Evolutionary conservation across 2,113 vertebrate species (phyloP), one percentile per base, ranked within the genome.

Genomic region (Hydrochoerus hydrochaeris): DNA sequence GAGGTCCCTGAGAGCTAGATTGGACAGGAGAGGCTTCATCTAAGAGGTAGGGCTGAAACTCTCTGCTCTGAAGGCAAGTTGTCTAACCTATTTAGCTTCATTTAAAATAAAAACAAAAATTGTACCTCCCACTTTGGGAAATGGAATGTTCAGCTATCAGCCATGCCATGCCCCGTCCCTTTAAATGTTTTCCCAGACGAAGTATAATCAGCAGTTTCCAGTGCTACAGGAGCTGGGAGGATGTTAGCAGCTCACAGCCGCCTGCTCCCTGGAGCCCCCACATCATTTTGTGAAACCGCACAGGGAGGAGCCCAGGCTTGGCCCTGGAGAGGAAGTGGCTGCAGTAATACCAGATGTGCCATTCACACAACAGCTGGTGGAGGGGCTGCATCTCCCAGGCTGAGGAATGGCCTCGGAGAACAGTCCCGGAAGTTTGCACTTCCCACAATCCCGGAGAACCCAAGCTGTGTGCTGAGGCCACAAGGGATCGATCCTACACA

Each of bases 241-340:
- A 80, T 94, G 71, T 86, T 83, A 65, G 90, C 82, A 84, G 67
- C 88, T 91, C 93, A 52, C 82, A 77, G 32, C 63, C 1, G 0
- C 95, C 52, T 73, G 20, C 85, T 94, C 97, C 96, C 97, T 90
- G 91, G 94, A 94, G 78, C 52, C 81, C 75, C 60, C 3, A 83
- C n/a, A 77, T 87, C 94, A 46, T 87, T 95, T 62, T 86, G 89
- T 81, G 95, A 91, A 96, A 95, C 80, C 80, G 6, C 83, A 57
- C 65, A 38, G 96, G 97, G 97, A 71, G 94, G 95, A 93, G 83
- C 63, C 60, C 46, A 3, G 77, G 26, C 90, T 80, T 92, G 52
- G 95, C 95, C 97, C 91, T 10, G 83, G 93, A 83, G 94, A 97
- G 97, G 94, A 98, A 97, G 95, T 96, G 89, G 93, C 85, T 63